Percentiles rank a stretch among this genome's conserved stretches.
Conservation (phyloP, 2,797 vertebrate species). For the Poecilia gillii region DNA sequence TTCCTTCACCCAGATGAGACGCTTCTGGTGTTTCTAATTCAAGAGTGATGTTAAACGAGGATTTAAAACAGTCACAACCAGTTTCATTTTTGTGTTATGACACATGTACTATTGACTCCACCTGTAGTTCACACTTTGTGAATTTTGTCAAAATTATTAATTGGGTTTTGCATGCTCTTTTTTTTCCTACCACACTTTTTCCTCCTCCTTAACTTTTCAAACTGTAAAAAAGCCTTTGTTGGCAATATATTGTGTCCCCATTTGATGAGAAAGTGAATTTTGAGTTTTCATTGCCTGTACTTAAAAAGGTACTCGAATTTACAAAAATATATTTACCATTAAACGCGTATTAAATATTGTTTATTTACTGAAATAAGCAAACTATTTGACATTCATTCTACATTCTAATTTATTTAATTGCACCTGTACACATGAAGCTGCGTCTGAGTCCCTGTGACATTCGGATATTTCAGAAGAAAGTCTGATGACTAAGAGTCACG, state of each 20-base stretch:
- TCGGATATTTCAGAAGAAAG: constrained; percentile 25
- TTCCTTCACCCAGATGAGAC: neutral
- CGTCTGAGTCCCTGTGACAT: constrained; percentile 12
- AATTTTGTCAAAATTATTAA: neutral
- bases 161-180: neutral
- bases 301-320: neutral
- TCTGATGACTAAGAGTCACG: constrained; percentile 30
- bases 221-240: neutral
- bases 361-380: neutral
- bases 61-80: neutral
- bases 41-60: neutral
- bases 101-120: neutral
- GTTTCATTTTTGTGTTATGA: neutral
- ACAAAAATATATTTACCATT: neutral
- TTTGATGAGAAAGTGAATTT: neutral
- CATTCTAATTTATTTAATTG: neutral
- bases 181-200: neutral
- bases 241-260: neutral
- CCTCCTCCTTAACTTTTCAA: neutral
- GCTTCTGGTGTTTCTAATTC: neutral
- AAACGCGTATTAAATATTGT: neutral
- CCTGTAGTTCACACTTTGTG: neutral
- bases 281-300: neutral
- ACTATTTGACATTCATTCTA: neutral
- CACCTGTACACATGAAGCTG: neutral